These are phyloP conservation scores for Chymomyza costata DNA, from an alignment of 1,140 invertebrate genomes.

Conservation along the genomic window DNA sequence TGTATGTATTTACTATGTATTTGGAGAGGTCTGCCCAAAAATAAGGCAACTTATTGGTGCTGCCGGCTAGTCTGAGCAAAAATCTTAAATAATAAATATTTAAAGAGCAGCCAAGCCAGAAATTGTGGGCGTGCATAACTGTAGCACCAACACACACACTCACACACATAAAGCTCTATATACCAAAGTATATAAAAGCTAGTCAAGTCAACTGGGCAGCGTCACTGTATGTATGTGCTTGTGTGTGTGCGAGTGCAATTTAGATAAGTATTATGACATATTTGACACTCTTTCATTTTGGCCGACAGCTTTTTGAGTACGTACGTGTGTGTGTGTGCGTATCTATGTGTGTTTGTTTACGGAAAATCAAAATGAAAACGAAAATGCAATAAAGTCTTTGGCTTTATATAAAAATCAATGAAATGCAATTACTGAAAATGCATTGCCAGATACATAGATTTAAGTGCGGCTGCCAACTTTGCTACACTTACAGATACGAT, in stretches of 20 bases:
- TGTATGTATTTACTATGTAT: slow-evolving; percentile 35
- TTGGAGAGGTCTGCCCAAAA: too few species aligned
- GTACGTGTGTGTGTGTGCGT: too few species aligned
- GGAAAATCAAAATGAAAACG: slow-evolving; percentile 38
- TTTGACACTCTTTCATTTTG: slow-evolving; percentile 65
- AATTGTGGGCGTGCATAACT: not conserved
- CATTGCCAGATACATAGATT: slow-evolving; percentile 29
- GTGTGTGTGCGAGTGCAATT: slow-evolving; percentile 50
- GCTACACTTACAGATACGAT: slow-evolving; percentile 25
- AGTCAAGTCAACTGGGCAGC: too few species aligned
- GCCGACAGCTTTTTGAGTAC: slow-evolving; percentile 37
- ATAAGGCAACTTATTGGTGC: too few species aligned
- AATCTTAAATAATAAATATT: slow-evolving; percentile 60
- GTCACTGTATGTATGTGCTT: not conserved
- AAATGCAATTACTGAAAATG: slow-evolving; percentile 70
- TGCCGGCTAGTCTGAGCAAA: slow-evolving; percentile 25
- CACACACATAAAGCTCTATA: not conserved
- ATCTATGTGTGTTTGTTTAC: slow-evolving; percentile 61
- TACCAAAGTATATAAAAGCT: not conserved
- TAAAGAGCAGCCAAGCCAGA: slow-evolving; percentile 29
- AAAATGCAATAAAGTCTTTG: slow-evolving; percentile 21
- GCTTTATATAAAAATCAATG: slow-evolving; percentile 58
- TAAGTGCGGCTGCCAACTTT: slow-evolving; percentile 5
- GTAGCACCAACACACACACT: not conserved
- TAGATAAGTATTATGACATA: slow-evolving; percentile 74